These are phyloP conservation scores for Temnothorax rugatulus DNA, from an alignment of 2,888 invertebrate species.

Conservation along the genomic window DNA sequence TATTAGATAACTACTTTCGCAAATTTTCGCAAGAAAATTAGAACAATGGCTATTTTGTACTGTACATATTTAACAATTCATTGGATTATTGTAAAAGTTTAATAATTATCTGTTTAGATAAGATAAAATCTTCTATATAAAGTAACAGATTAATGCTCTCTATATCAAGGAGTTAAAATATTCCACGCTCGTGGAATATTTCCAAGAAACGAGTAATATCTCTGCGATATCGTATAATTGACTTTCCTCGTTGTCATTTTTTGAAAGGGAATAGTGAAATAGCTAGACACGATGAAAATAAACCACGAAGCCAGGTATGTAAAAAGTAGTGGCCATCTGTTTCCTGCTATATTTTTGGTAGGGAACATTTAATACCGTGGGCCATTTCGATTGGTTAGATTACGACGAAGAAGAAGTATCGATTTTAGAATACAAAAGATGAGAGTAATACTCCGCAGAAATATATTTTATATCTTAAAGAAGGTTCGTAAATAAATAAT, in stretches of 20 bases:
- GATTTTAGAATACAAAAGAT: conserved; percentile 6
- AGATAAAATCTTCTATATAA: neutral
- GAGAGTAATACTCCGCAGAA: neutral
- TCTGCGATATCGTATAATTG: neutral
- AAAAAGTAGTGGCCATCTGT: conserved; percentile 46
- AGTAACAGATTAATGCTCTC: neutral
- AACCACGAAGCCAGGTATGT: neutral
- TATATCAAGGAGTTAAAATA: neutral
- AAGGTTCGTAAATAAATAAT: conserved; percentile 24
- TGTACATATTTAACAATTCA: neutral
- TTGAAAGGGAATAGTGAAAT: neutral
- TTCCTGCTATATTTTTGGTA: conserved; percentile 7
- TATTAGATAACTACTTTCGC: neutral
- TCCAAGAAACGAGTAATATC: conserved; percentile 7
- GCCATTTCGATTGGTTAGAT: conserved; percentile 28
- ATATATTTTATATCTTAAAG: neutral
- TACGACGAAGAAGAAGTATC: neutral
- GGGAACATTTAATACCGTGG: neutral
- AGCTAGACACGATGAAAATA: neutral
- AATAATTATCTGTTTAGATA: neutral
- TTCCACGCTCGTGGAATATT: neutral
- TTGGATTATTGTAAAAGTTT: neutral
- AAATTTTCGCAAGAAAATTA: neutral
- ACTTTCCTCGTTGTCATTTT: neutral
- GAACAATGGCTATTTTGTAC: neutral